Base-by-base conservation (phyloP, 1,140 invertebrate genomes). In the Amphibalanus amphitrite region DNA sequence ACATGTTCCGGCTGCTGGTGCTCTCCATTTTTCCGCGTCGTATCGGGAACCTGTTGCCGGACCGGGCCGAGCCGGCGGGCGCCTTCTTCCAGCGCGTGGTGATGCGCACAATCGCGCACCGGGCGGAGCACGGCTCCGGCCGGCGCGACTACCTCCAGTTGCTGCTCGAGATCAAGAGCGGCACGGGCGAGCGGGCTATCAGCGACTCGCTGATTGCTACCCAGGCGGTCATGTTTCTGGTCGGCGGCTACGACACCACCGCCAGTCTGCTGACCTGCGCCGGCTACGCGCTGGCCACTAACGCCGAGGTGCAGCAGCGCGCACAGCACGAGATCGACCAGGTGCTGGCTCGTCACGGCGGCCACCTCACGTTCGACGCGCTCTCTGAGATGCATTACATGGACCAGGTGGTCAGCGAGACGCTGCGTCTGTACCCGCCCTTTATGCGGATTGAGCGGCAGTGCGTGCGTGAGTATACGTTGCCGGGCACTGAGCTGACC, bases 261-360 rank as follows among this genome's bases (percentile, higher is more conserved):
- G 85, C 88, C 65, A 86, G 83, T 38, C 85, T 87, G 0, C 76
- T 93, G 3, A 85, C 87, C 72, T 89, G 91, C 80, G 82, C 86
- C 0, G 80, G 93, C 38, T 81, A 91, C 64, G 82, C 84, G n/a
- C 84, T 90, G 76, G 78, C 88, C 0, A 78, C 86, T 67, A 79
- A 89, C 73, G 83, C 84, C 71, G 83, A 87, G 26, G 79, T 90
- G 0, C 91, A 93, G 78, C 75, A 80, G 0, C 85, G 85, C 76
- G 78, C 90, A 0, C 85, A 85, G 28, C 75, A 84, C 0, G 89
- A 91, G 78, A 83, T 92, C 26, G 82, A 85, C 29, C 75, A 77
- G 0, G 79, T 83, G 3, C 77, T 89, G 25, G 76, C 76, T 75
- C 33, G 75, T 74, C 74, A 77, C 71, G 47, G 47, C 82, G 76